Percentiles rank a stretch among this genome's conserved stretches.
Evolutionary conservation across 1,140 invertebrate species (phyloP).

Genomic region (Drosophila sulfurigaster): DNA sequence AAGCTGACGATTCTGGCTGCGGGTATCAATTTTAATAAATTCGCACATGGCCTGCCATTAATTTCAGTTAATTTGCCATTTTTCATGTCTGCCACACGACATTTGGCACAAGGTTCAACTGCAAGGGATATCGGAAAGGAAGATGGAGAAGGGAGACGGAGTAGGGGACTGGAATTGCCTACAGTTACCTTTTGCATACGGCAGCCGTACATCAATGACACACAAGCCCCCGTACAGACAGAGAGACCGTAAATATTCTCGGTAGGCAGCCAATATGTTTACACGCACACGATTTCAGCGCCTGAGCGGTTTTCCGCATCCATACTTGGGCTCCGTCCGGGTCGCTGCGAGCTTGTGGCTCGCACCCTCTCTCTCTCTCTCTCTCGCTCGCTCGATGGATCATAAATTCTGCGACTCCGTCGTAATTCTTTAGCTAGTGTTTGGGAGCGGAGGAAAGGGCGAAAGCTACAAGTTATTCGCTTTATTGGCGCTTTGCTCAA

Average conservation of each 20-base stretch:
- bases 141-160: not conserved
- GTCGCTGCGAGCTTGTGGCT: conserved; percentile 8
- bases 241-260: conserved; percentile 66
- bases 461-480: conserved; percentile 64
- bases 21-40: conserved; percentile 82
- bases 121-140: no score
- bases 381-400: conserved; percentile 63
- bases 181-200: conserved; percentile 67
- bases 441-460: not conserved
- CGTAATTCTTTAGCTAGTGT: conserved; percentile 68
- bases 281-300: conserved; percentile 73
- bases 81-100: conserved; percentile 74
- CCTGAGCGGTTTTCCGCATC: conserved; percentile 49
- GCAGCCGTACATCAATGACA: conserved; percentile 77
- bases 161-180: conserved; percentile 1
- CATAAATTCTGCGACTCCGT: conserved; percentile 70
- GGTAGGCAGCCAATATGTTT: conserved; percentile 78
- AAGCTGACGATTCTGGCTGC: conserved; percentile 57
- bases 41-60: conserved; percentile 73
- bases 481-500: conserved; percentile 59
- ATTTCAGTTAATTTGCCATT: conserved; percentile 82
- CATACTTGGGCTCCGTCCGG: conserved; percentile 13
- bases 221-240: conserved; percentile 45
- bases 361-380: conserved; percentile 9
- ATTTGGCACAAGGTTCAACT: conserved; percentile 26